A percentile compares a stretch with the other conserved stretches of the same genome.
Evolutionary conservation across 2,113 vertebrate species (phyloP).

Genomic region (Sarotherodon lohbergeri): DNA sequence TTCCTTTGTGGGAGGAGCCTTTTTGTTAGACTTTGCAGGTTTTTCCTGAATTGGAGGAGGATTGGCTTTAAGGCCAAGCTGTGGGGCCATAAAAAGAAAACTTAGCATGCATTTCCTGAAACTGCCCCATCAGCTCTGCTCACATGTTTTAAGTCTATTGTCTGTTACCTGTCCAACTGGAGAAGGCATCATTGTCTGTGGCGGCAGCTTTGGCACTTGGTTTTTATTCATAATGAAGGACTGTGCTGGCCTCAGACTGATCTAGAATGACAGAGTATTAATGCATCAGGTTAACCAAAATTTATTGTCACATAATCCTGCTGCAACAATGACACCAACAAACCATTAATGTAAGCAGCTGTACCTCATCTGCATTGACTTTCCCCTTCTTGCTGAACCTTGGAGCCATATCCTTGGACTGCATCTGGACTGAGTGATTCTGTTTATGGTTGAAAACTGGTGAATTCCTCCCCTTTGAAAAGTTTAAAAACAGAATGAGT

Average conservation of each 20-base stretch:
- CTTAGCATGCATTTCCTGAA: not conserved
- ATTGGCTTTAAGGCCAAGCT: constrained; percentile 96
- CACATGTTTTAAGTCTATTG: not conserved
- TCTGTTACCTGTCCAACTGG: constrained; percentile 88
- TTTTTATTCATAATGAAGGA: constrained; percentile 95
- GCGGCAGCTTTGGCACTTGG: constrained; percentile 96
- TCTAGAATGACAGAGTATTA: constrained; percentile 62
- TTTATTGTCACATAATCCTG: not conserved
- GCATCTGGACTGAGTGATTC: constrained; percentile 89
- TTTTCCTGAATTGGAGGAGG: constrained; percentile 98
- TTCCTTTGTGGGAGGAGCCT: constrained; percentile 91
- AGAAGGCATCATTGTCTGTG: constrained; percentile 89
- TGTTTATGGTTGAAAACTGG: constrained; percentile 95
- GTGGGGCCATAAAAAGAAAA: constrained; percentile 65
- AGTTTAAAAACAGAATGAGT: not conserved
- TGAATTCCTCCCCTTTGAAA: constrained; percentile 85
- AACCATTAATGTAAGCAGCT: accelerated
- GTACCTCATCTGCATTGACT: constrained; percentile 95
- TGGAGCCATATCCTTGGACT: constrained; percentile 95
- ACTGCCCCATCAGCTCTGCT: not conserved
- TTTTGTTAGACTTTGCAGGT: constrained; percentile 91
- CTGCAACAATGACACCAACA: not conserved
- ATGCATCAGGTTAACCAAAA: not conserved
- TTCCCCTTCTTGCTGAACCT: constrained; percentile 97
- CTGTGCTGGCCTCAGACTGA: constrained; percentile 97